phyloP scores from a whole-genome alignment of 64 coral and sea anemone genomes.

The Pocillopora damicornis region DNA sequence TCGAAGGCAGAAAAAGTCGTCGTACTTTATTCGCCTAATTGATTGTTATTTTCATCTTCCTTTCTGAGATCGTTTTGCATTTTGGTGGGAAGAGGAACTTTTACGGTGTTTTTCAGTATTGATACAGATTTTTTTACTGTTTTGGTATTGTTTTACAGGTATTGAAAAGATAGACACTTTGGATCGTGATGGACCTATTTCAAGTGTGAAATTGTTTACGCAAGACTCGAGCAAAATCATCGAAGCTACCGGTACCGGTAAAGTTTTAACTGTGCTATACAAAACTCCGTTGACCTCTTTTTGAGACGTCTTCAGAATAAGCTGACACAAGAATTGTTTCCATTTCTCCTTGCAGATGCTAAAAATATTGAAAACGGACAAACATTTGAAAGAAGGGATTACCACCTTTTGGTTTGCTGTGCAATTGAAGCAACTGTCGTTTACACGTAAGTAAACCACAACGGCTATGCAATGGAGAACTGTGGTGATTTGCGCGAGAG shows the following conservation, averaged over 20 bases:
- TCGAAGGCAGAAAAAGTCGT: no score
- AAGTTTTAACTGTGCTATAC: not conserved
- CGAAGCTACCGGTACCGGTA: not conserved
- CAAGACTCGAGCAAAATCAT: not conserved
- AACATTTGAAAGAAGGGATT: not conserved
- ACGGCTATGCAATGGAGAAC: no score
- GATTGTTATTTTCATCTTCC: no score
- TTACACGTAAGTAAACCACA: slow-evolving; percentile 68
- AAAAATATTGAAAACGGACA: not conserved
- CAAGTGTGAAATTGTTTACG: slow-evolving; percentile 56
- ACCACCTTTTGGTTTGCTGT: slow-evolving; percentile 85
- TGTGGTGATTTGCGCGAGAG: no score
- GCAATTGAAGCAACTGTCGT: slow-evolving; percentile 80
- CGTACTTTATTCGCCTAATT: no score
- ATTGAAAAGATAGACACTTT: slow-evolving; percentile 30
- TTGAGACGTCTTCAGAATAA: no score
- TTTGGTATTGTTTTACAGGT: slow-evolving; percentile 6
- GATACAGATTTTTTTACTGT: not conserved
- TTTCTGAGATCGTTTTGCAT: not conserved
- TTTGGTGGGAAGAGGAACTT: not conserved
- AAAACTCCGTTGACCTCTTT: no score
- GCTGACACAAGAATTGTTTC: no score
- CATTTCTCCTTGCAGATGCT: not conserved
- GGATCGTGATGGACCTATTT: slow-evolving; percentile 65
- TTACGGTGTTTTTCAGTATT: not conserved